A percentile compares a stretch with the other conserved stretches of the same genome.
These are phyloP conservation scores for Zaprionus nigranus DNA, from an alignment of 1,140 invertebrate species.

Conservation along the genomic window DNA sequence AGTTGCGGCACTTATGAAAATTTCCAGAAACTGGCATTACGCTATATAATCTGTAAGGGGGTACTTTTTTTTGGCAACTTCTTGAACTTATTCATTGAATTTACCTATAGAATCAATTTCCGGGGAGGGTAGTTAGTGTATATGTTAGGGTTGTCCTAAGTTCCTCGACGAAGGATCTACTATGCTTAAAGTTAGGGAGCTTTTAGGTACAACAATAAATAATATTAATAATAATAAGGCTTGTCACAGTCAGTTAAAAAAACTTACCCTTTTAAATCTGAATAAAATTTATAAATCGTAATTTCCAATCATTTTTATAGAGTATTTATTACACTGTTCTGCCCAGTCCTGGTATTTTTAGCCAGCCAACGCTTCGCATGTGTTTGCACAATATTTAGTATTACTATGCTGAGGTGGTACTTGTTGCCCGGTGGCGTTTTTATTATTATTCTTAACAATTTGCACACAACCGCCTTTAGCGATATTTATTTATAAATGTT, in stretches of 20 bases:
- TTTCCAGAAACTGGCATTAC: not conserved
- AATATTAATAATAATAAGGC: too few species aligned
- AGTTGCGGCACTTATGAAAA: not conserved
- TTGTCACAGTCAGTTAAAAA: too few species aligned
- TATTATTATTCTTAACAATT: slow-evolving; percentile 75
- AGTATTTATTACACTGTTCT: not conserved
- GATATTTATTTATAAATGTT: slow-evolving; percentile 65
- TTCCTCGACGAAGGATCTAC: too few species aligned
- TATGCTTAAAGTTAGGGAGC: too few species aligned
- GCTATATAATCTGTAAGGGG: not conserved
- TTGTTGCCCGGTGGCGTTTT: not conserved
- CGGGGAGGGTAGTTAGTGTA: too few species aligned
- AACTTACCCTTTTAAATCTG: too few species aligned
- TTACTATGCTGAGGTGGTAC: slow-evolving; percentile 28
- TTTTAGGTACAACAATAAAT: too few species aligned
- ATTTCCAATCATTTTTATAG: not conserved
- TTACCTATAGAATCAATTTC: too few species aligned
- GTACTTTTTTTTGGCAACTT: not conserved
- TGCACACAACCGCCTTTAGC: slow-evolving; percentile 37
- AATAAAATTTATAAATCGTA: too few species aligned
- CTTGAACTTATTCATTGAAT: not conserved
- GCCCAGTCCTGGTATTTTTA: not conserved
- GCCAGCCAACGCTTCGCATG: slow-evolving; percentile 5
- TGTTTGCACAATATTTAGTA: slow-evolving; percentile 60
- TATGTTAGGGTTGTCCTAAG: too few species aligned